These are phyloP conservation scores for Engraulis encrasicolus DNA, from an alignment of 2,113 vertebrate species.

Conservation along the genomic window DNA sequence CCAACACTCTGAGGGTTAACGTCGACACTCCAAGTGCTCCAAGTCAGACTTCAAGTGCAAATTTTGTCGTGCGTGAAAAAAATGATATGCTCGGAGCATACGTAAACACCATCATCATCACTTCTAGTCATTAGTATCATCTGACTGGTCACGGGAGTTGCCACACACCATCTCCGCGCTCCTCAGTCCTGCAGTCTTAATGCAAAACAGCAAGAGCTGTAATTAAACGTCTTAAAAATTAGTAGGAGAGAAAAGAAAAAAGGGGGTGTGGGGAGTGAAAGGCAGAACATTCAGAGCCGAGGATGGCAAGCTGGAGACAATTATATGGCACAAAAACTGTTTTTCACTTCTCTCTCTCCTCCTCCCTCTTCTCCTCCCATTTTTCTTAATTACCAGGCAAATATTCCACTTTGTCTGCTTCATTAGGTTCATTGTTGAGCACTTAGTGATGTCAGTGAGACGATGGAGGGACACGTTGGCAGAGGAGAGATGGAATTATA, in stretches of 20 bases:
- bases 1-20: too few species aligned
- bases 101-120: background rate
- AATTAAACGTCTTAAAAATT: slow-evolving; percentile 10
- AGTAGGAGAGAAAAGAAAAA: background rate
- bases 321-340: slow-evolving; percentile 66
- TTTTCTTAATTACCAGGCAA: slow-evolving; percentile 78
- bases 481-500: slow-evolving; percentile 57
- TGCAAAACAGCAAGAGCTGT: background rate
- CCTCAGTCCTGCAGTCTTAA: background rate
- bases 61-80: too few species aligned
- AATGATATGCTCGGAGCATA: background rate
- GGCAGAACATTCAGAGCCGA: background rate
- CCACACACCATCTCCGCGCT: background rate
- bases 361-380: slow-evolving; percentile 74
- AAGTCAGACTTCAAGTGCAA: too few species aligned
- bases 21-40: too few species aligned
- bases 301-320: slow-evolving; percentile 62
- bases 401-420: slow-evolving; percentile 71
- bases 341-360: slow-evolving; percentile 65
- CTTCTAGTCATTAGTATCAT: background rate
- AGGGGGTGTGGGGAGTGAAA: too few species aligned
- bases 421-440: slow-evolving; percentile 78
- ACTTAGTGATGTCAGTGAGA: slow-evolving; percentile 72
- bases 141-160: background rate
- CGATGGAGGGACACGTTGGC: slow-evolving; percentile 71